These are phyloP conservation scores for Sparidentex hasta DNA, from an alignment of 2,797 vertebrate species.

Conservation along the genomic window DNA sequence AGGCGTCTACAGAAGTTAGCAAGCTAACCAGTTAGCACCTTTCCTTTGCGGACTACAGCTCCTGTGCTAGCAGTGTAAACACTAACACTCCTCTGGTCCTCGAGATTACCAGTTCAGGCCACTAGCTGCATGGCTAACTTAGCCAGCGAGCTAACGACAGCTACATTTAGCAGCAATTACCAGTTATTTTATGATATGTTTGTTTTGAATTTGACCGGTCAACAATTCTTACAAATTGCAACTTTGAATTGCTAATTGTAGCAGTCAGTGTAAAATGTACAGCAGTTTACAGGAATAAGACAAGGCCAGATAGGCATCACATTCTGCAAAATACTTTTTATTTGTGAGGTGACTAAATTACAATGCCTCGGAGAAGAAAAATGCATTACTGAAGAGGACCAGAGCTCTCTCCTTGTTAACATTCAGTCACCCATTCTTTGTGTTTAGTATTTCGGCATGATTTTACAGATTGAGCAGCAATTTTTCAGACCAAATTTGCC, in stretches of 20 bases:
- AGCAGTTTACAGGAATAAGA: background rate
- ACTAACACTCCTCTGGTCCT: no score
- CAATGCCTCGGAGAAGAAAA: background rate
- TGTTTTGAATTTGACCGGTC: no score
- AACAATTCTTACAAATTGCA: no score
- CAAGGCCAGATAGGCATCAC: background rate
- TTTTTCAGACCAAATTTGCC: slow-evolving; percentile 9
- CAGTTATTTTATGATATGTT: no score
- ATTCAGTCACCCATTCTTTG: background rate
- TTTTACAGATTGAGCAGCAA: slow-evolving; percentile 5
- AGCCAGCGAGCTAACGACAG: no score
- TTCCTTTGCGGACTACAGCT: no score
- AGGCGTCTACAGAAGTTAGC: no score
- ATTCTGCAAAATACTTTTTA: background rate
- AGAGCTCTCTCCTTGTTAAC: background rate
- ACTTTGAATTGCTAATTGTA: background rate
- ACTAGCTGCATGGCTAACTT: no score
- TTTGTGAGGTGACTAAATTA: background rate
- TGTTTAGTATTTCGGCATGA: background rate
- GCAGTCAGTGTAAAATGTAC: background rate
- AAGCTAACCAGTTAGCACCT: no score
- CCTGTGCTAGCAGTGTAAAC: no score
- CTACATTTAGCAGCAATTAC: no score
- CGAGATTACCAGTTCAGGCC: no score
- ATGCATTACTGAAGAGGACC: background rate